Conservation (phyloP, 1,140 invertebrate species). For the Penaeus vannamei region DNA sequence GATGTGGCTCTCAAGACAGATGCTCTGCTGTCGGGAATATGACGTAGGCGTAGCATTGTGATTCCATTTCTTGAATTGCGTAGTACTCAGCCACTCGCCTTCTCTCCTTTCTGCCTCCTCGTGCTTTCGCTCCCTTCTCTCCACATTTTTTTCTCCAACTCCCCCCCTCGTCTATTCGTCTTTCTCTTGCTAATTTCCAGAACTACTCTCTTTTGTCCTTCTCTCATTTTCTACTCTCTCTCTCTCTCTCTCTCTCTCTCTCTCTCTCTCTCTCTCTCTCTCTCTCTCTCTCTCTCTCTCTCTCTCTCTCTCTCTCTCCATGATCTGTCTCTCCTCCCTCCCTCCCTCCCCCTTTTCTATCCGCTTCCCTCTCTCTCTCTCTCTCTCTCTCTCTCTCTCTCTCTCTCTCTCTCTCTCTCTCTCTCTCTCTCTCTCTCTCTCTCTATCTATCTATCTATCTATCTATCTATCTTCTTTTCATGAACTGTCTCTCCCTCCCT, state of each 20-base stretch:
- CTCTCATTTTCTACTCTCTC: neutral
- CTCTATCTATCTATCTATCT: neutral
- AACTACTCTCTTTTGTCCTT: too few relatives aligned
- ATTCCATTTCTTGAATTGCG: neutral
- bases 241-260: neutral
- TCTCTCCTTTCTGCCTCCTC: neutral
- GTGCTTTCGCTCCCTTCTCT: neutral
- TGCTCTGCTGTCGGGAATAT: too few relatives aligned
- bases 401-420: constrained; percentile 19
- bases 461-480: neutral
- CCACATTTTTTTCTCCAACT: neutral
- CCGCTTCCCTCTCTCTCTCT: neutral
- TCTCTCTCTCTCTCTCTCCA: neutral
- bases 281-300: neutral
- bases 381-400: constrained; percentile 11
- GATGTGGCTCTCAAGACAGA: too few relatives aligned
- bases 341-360: neutral
- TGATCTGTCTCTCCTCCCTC: neutral
- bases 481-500: too few relatives aligned
- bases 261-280: neutral
- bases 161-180: neutral
- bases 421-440: neutral
- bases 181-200: too few relatives aligned
- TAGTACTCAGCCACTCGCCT: neutral
- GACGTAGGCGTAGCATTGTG: neutral